These are phyloP conservation scores for Lasius fuliginosus DNA, from an alignment of 2,888 invertebrate genomes.

Conservation along the genomic window DNA sequence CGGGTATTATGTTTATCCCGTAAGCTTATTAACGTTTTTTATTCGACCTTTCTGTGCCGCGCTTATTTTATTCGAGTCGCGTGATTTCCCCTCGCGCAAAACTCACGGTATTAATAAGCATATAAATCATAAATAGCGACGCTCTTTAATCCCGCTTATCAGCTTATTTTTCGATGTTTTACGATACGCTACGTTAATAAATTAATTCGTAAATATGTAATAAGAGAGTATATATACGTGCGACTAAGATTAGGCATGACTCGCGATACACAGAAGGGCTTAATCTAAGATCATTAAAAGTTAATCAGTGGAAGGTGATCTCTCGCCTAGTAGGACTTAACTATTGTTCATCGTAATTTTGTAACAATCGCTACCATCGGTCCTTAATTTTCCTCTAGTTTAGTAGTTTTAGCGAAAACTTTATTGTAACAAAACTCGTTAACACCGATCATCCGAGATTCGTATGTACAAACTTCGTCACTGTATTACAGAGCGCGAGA, in stretches of 20 bases:
- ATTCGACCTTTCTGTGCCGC: conserved; percentile 38
- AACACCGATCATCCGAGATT: conserved; percentile 51
- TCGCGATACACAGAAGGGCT: not conserved
- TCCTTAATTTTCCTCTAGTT: conserved; percentile 50
- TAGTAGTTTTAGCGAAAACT: conserved; percentile 32
- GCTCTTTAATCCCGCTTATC: conserved; percentile 54
- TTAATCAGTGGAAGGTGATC: conserved; percentile 50
- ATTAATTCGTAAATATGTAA: conserved; percentile 24
- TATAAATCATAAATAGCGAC: conserved; percentile 42
- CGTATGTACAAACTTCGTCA: conserved; percentile 32
- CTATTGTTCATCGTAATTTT: conserved; percentile 63
- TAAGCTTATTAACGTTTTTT: conserved; percentile 55
- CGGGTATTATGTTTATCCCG: conserved; percentile 43
- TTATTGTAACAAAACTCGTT: conserved; percentile 57
- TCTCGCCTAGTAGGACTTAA: conserved; percentile 50
- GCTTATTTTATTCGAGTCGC: conserved; percentile 47
- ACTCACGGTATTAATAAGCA: conserved; percentile 25
- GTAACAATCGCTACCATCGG: conserved; percentile 59
- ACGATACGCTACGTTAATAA: conserved; percentile 28
- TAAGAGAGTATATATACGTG: not conserved
- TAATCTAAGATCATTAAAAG: conserved; percentile 52
- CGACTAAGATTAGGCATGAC: not conserved
- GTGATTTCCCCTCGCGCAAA: conserved; percentile 15
- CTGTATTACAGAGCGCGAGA: conserved; percentile 7
- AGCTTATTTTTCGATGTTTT: conserved; percentile 49